phyloP scores from a whole-genome alignment of 2,888 invertebrate species.

The Capitulum mitella region DNA sequence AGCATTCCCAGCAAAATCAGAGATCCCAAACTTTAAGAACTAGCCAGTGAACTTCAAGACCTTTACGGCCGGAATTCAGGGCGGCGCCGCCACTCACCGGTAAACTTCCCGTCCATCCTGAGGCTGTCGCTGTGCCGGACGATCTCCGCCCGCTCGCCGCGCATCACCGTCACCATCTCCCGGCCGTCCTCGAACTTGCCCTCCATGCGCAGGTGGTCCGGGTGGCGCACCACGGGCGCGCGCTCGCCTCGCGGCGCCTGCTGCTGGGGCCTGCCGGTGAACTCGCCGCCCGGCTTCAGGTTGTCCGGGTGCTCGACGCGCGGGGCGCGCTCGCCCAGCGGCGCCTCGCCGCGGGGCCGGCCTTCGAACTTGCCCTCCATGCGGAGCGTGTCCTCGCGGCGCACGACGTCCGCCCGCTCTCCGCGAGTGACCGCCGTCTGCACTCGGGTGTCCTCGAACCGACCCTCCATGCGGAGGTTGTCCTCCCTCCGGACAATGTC shows the following conservation, averaged over 20 bases:
- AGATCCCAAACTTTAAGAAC: too few relatives aligned
- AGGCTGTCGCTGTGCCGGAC: constrained; percentile 35
- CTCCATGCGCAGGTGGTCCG: constrained; percentile 45
- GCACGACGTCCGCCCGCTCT: not conserved
- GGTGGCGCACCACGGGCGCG: constrained; percentile 31
- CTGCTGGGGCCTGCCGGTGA: constrained; percentile 49
- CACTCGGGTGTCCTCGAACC: not conserved
- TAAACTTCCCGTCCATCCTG: constrained; percentile 35
- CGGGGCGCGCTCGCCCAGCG: constrained; percentile 43
- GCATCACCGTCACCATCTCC: constrained; percentile 13
- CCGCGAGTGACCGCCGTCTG: not conserved
- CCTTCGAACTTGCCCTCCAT: constrained; percentile 39
- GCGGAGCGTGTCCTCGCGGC: not conserved
- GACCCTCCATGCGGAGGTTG: not conserved
- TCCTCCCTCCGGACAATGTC: constrained; percentile 39
- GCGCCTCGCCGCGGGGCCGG: constrained; percentile 39
- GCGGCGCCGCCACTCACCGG: constrained; percentile 27
- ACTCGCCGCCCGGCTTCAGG: constrained; percentile 52
- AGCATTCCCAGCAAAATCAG: too few relatives aligned
- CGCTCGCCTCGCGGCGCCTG: constrained; percentile 32
- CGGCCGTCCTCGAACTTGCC: constrained; percentile 42
- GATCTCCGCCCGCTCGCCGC: constrained; percentile 33
- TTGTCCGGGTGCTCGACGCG: constrained; percentile 47
- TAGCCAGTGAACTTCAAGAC: too few relatives aligned
- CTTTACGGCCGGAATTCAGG: too few relatives aligned